Evolutionary conservation across 2,113 vertebrate species (phyloP).

Genomic region (Himantopus leucocephalus): DNA sequence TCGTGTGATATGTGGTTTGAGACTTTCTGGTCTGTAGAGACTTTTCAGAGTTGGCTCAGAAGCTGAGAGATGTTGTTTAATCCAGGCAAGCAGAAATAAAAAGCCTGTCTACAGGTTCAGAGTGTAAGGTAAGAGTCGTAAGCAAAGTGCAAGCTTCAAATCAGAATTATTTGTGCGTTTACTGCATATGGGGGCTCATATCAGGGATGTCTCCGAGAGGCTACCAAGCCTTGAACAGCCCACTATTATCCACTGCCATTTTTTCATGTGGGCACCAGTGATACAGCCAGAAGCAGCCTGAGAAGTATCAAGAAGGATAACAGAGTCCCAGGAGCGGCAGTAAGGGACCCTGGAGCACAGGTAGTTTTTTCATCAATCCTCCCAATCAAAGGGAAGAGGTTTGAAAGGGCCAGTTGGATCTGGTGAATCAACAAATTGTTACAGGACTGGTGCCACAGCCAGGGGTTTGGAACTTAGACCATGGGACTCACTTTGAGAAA

Average conservation of each 20-base stretch:
- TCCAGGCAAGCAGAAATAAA: background rate
- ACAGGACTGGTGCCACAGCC: background rate
- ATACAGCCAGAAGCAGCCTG: background rate
- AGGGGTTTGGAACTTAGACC: background rate
- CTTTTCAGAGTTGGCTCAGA: background rate
- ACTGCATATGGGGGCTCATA: background rate
- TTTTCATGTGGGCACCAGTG: background rate
- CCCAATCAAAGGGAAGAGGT: background rate
- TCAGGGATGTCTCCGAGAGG: background rate
- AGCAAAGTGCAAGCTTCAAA: background rate
- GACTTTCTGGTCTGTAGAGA: background rate
- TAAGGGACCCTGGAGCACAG: background rate
- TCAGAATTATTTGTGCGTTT: background rate
- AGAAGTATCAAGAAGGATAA: background rate
- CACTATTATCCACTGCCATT: background rate
- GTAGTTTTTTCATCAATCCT: background rate
- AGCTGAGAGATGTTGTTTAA: background rate
- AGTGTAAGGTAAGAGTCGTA: background rate
- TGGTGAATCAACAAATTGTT: background rate
- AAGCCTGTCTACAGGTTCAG: background rate
- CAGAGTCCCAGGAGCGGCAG: background rate
- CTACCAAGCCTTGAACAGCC: background rate
- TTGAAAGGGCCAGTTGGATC: background rate
- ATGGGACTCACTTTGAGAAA: background rate
- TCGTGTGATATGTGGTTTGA: background rate